Evolutionary conservation across 2,797 vertebrate species (phyloP).

Genomic region (Eospalax fontanierii): DNA sequence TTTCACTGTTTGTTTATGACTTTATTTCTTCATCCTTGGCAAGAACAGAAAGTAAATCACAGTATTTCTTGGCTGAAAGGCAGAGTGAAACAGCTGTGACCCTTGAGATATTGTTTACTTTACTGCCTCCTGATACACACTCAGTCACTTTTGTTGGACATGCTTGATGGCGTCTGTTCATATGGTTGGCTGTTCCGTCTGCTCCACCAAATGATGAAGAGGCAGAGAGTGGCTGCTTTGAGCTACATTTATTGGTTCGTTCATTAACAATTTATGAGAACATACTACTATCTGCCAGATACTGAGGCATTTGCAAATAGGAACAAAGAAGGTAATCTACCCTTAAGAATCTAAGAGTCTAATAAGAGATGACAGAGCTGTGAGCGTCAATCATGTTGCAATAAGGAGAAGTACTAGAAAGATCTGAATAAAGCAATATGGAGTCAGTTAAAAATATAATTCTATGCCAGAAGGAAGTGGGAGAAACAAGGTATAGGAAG

Average conservation of each 20-base stretch:
- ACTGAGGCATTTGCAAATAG: slow-evolving; percentile 11
- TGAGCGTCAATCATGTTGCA: background rate
- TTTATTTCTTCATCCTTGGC: slow-evolving; percentile 84
- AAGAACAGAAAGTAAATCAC: slow-evolving; percentile 83
- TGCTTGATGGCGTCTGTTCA: slow-evolving; percentile 83
- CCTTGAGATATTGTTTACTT: slow-evolving; percentile 85
- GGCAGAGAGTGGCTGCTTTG: slow-evolving; percentile 48
- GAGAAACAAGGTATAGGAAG: background rate
- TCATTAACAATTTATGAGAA: slow-evolving; percentile 73
- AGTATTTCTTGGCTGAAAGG: slow-evolving; percentile 82
- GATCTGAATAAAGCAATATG: background rate
- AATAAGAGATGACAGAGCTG: background rate
- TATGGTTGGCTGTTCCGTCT: slow-evolving; percentile 76
- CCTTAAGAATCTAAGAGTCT: slow-evolving; percentile 25
- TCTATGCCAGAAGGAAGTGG: background rate
- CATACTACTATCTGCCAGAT: slow-evolving; percentile 4
- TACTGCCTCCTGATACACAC: slow-evolving; percentile 74
- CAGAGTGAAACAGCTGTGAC: slow-evolving; percentile 84
- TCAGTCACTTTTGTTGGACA: slow-evolving; percentile 82
- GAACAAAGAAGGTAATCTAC: slow-evolving; percentile 37
- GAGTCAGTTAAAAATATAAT: slow-evolving; percentile 28
- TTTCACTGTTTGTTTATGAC: slow-evolving; percentile 79
- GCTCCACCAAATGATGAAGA: slow-evolving; percentile 74
- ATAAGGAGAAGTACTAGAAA: background rate
- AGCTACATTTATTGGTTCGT: slow-evolving; percentile 64